Conservation (phyloP, 2,797 vertebrate genomes). For the Enteromius radiatus region DNA sequence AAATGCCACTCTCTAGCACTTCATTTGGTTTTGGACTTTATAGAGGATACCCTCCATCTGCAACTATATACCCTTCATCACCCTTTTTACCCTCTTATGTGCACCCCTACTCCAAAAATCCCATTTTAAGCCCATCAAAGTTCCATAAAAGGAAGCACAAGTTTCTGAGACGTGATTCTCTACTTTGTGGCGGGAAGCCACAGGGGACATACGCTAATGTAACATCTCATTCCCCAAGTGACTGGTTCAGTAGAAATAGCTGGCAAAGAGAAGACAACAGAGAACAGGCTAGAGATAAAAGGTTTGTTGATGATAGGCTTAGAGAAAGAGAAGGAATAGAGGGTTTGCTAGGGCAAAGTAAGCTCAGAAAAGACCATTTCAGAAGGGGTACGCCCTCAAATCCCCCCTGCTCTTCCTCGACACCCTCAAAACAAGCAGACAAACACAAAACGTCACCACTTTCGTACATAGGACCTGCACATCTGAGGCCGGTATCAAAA, state of each 20-base stretch:
- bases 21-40: slow-evolving; percentile 94
- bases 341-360: slow-evolving; percentile 48
- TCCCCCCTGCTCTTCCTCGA: slow-evolving; percentile 74
- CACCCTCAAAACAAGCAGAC: slow-evolving; percentile 79
- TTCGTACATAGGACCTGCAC: slow-evolving; percentile 82
- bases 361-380: slow-evolving; percentile 39
- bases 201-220: slow-evolving; percentile 81
- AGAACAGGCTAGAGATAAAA: slow-evolving; percentile 68
- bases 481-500: slow-evolving; percentile 77
- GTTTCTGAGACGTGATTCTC: slow-evolving; percentile 86
- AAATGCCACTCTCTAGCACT: slow-evolving; percentile 84
- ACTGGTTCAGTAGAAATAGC: slow-evolving; percentile 87
- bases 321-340: slow-evolving; percentile 61
- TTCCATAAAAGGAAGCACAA: slow-evolving; percentile 95
- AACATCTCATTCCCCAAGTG: slow-evolving; percentile 85
- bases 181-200: slow-evolving; percentile 72
- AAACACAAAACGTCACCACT: slow-evolving; percentile 83
- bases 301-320: slow-evolving; percentile 64
- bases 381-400: slow-evolving; percentile 58
- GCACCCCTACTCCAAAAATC: slow-evolving; percentile 89
- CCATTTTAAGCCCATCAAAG: slow-evolving; percentile 93
- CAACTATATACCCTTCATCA: slow-evolving; percentile 87
- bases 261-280: slow-evolving; percentile 88
- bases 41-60: slow-evolving; percentile 85
- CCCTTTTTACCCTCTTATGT: slow-evolving; percentile 81